These are phyloP conservation scores for Acleris laterana DNA, from an alignment of 2,888 invertebrate species.

Conservation along the genomic window DNA sequence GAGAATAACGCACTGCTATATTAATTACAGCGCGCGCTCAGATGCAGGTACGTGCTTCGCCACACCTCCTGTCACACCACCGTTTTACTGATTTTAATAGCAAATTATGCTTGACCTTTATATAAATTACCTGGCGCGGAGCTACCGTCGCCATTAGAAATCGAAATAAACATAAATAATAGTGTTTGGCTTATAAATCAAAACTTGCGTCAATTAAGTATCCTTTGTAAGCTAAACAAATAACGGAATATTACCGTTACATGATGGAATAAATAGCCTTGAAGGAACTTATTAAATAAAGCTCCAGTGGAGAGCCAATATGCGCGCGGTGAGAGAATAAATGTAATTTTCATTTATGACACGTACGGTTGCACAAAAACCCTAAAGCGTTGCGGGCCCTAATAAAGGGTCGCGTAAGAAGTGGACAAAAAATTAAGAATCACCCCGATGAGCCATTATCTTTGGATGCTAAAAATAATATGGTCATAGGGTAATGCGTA, in stretches of 20 bases:
- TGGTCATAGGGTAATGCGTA: constrained; percentile 82
- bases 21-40: constrained; percentile 38
- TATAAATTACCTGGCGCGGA: constrained; percentile 28
- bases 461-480: constrained; percentile 83
- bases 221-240: constrained; percentile 16
- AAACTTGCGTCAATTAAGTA: neutral
- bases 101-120: constrained; percentile 30
- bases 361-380: constrained; percentile 76
- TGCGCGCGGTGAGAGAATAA: constrained; percentile 49
- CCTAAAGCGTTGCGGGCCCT: constrained; percentile 77
- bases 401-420: constrained; percentile 76
- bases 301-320: constrained; percentile 37
- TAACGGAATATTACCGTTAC: constrained; percentile 18
- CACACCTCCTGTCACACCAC: constrained; percentile 20
- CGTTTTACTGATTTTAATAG: constrained; percentile 29
- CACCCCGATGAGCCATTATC: constrained; percentile 84
- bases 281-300: constrained; percentile 32
- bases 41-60: constrained; percentile 11
- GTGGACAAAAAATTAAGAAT: constrained; percentile 81
- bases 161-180: constrained; percentile 22
- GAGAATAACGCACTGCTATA: constrained; percentile 42
- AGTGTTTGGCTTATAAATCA: constrained; percentile 19
- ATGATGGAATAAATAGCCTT: constrained; percentile 22
- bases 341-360: constrained; percentile 71
- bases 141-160: constrained; percentile 27